These are phyloP conservation scores for Chaetodon trifasciatus DNA, from an alignment of 2,797 vertebrate genomes.

Conservation along the genomic window DNA sequence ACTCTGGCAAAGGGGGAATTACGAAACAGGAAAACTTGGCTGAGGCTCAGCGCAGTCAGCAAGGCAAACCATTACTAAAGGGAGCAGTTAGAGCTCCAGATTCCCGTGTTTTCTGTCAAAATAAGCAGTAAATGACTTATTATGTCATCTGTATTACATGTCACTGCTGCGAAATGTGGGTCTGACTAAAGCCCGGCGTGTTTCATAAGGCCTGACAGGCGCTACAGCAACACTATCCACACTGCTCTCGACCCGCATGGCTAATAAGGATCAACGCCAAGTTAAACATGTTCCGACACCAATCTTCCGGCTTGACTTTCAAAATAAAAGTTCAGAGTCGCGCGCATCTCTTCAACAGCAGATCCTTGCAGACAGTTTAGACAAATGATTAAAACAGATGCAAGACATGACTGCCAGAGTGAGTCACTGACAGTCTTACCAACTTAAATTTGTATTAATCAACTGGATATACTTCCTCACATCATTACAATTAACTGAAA, in stretches of 20 bases:
- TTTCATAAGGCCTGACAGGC: constrained; percentile 65
- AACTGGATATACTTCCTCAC: background rate
- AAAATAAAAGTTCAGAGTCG: constrained; percentile 28
- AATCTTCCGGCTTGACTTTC: constrained; percentile 38
- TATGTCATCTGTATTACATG: background rate
- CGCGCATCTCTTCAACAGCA: background rate
- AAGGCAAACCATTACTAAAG: background rate
- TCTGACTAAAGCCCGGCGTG: constrained; percentile 21
- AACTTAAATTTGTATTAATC: background rate
- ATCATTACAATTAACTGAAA: too few species aligned
- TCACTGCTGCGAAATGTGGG: background rate
- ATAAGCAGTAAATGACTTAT: background rate
- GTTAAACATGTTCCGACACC: rapidly evolving
- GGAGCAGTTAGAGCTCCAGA: background rate
- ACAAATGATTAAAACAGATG: background rate
- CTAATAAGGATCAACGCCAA: constrained; percentile 21
- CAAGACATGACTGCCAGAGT: background rate
- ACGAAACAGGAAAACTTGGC: constrained; percentile 72
- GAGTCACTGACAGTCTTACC: background rate
- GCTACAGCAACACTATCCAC: constrained; percentile 9
- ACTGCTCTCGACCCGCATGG: constrained; percentile 58
- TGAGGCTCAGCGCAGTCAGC: constrained; percentile 7
- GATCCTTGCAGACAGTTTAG: background rate
- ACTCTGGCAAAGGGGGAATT: constrained; percentile 53
- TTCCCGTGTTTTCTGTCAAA: rapidly evolving